Percentiles rank a stretch among this genome's conserved stretches.
Evolutionary conservation across 2,797 vertebrate genomes (phyloP).

Genomic region (Paguma larvata): DNA sequence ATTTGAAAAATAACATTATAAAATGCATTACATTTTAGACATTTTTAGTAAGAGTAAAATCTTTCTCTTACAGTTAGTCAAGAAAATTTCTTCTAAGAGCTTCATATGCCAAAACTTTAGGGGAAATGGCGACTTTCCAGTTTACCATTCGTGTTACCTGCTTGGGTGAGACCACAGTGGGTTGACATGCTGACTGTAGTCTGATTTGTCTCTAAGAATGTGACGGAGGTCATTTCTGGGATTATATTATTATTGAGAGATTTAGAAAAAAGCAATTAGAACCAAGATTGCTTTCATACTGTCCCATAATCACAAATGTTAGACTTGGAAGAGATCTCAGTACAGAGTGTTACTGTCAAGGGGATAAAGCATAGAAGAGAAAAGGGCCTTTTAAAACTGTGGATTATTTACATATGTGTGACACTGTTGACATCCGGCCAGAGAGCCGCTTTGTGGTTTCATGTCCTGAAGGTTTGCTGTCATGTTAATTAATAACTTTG

Average conservation of each 20-base stretch:
- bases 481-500: slow-evolving; percentile 81
- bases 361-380: slow-evolving; percentile 55
- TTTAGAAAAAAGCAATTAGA: slow-evolving; percentile 5
- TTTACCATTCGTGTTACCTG: not conserved
- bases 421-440: slow-evolving; percentile 59
- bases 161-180: not conserved
- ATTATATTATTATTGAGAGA: slow-evolving; percentile 44
- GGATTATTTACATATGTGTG: slow-evolving; percentile 77
- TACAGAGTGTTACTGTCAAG: slow-evolving; percentile 67
- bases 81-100: slow-evolving; percentile 39
- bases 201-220: not conserved
- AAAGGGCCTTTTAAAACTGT: slow-evolving; percentile 54
- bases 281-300: slow-evolving; percentile 51
- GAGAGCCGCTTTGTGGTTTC: slow-evolving; percentile 65
- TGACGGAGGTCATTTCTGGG: not conserved
- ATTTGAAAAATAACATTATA: slow-evolving; percentile 55
- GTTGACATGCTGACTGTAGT: not conserved
- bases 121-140: not conserved
- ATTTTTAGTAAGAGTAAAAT: slow-evolving; percentile 60
- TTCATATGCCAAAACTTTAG: not conserved
- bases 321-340: slow-evolving; percentile 68
- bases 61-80: slow-evolving; percentile 13
- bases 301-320: slow-evolving; percentile 63
- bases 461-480: slow-evolving; percentile 69
- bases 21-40: slow-evolving; percentile 49